Evolutionary conservation across 2,113 vertebrate species (phyloP).

Genomic region (Onychostoma macrolepis): DNA sequence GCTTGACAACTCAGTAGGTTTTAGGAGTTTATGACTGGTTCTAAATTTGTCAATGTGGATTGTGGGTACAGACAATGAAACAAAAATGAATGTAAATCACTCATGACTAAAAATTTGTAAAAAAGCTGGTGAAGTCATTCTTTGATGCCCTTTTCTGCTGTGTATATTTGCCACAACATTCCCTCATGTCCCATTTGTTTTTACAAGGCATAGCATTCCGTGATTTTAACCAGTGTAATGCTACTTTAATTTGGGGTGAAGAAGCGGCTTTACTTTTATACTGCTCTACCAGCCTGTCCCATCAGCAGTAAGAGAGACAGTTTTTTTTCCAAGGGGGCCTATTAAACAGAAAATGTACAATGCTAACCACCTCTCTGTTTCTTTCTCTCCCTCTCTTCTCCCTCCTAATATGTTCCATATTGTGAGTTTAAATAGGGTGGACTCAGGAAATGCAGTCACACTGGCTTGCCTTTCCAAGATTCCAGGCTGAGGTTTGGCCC

Average conservation of each 20-base stretch:
- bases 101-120: slow-evolving; percentile 29
- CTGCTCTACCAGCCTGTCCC: slow-evolving; percentile 63
- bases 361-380: slow-evolving; percentile 54
- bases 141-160: slow-evolving; percentile 47
- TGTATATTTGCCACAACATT: neutral
- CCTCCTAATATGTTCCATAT: slow-evolving; percentile 82
- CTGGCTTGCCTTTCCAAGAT: slow-evolving; percentile 76
- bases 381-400: slow-evolving; percentile 32
- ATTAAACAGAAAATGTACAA: slow-evolving; percentile 77
- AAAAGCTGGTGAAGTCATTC: slow-evolving; percentile 2
- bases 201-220: slow-evolving; percentile 56
- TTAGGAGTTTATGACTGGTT: neutral
- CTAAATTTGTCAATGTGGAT: slow-evolving; percentile 1
- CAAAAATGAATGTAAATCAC: slow-evolving; percentile 29
- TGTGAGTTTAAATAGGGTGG: slow-evolving; percentile 80
- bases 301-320: slow-evolving; percentile 58
- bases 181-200: slow-evolving; percentile 34
- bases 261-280: slow-evolving; percentile 61
- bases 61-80: slow-evolving; percentile 8
- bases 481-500: slow-evolving; percentile 73
- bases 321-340: slow-evolving; percentile 60
- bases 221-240: slow-evolving; percentile 61
- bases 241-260: slow-evolving; percentile 62
- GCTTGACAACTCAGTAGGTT: neutral
- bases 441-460: slow-evolving; percentile 81